These are phyloP conservation scores for Keiferia lycopersicella DNA, from an alignment of 2,888 invertebrate species.

Conservation along the genomic window DNA sequence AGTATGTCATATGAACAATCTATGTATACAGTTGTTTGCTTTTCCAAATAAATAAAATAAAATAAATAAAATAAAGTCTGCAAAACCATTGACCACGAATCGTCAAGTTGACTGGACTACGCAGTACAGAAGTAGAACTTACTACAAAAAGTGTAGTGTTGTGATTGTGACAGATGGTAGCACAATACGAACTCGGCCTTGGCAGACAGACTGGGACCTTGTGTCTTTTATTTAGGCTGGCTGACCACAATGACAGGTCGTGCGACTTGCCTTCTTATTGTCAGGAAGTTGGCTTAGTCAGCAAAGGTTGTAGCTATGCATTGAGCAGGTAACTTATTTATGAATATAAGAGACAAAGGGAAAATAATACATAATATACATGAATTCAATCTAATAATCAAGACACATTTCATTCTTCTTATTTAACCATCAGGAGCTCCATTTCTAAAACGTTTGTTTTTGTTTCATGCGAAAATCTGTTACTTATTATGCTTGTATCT, in stretches of 20 bases:
- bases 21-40: too few relatives aligned
- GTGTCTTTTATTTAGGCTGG: constrained; percentile 45
- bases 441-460: too few relatives aligned
- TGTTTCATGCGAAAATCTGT: too few relatives aligned
- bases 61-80: neutral
- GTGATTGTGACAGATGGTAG: constrained; percentile 22
- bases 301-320: neutral
- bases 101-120: neutral
- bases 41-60: too few relatives aligned
- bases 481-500: too few relatives aligned
- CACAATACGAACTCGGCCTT: constrained; percentile 58
- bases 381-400: too few relatives aligned
- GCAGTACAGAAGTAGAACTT: neutral
- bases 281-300: neutral
- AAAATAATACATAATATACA: too few relatives aligned
- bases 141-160: constrained; percentile 16
- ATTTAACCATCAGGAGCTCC: too few relatives aligned
- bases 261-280: constrained; percentile 20
- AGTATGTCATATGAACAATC: too few relatives aligned
- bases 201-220: constrained; percentile 53
- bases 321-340: neutral
- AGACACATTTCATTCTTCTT: too few relatives aligned
- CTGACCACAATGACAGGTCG: constrained; percentile 40
- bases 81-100: neutral
- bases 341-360: too few relatives aligned